Evolutionary conservation across 1,140 invertebrate species (phyloP), one percentile per base, ranked within the genome.

Genomic region (Saccostrea cuccullata): DNA sequence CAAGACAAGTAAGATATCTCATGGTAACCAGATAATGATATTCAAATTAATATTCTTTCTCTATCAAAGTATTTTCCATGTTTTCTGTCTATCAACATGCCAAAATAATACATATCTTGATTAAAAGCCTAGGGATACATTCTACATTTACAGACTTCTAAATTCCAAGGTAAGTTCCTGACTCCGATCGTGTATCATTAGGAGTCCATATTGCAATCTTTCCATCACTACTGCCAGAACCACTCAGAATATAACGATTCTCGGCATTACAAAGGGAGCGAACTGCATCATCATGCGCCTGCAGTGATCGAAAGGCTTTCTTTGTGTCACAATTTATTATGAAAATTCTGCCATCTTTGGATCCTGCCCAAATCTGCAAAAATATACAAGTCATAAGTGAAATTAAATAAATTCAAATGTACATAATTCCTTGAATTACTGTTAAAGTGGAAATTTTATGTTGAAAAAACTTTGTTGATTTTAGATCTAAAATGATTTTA

Each of bases 171-270:
- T 85, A 85, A 36, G 55, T 55, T 84, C 90, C 89, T 6, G 84
- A 89, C 17, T 90, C 92, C 70, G 89, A 86, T 55, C 58, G 85
- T 2, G 73, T 82, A 5, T 89, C 82, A 23, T 87, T 89, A 23
- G 91, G 89, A 20, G 85, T 90, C 93, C 93, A 94, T 23, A 94
- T 93, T 13, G 93, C 93, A 11, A 94, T 90, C 73, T 92, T 92
- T 8, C 93, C 93, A 36, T 94, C 93, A 17, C 87, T 90, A 83
- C 92, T 93, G 4, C 92, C 92, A 26, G 92, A 85, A 0, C 93
- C 93, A 85, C 88, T 91, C 9, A 93, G 86, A 17, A 93, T 88
- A 67, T 93, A 93, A 11, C 92, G 89, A 60, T 88, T 85, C 40
- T 92, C 90, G 0, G 93, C 93, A 60, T 86, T 70, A 87, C 92